Base-by-base conservation (phyloP, 2,113 vertebrate species). In the Cricetomys ansorgei region DNA sequence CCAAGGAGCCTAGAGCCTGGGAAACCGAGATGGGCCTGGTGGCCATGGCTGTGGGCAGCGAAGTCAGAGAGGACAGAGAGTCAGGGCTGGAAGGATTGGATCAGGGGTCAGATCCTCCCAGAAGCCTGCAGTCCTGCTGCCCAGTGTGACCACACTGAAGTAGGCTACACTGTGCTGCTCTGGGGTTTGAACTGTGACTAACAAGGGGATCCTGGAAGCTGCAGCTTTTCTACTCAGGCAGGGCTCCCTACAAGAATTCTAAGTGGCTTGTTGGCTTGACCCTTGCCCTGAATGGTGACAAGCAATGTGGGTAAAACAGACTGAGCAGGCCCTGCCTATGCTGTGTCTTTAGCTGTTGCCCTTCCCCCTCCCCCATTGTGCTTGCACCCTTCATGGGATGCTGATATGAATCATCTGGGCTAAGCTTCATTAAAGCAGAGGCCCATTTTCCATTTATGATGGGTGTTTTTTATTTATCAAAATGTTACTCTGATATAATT, bases 401-500 rank as follows among this genome's bases (percentile, higher is more conserved):
- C 21, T 7, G 21, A 1, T 34, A 3, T 34, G 59, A 95, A 27
- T n/a, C 88, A 1, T 96, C 85, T 13, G 75, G 12, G 43, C 88
- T 77, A 93, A 81, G 57, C 43, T 72, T 34, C 76, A 70, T 79
- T 92, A 67, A 96, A 92, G 75, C 17, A 81, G 62, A 15, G 27
- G 62, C 65, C 86, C 92, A 34, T 81, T 96, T 88, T 96, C 89
- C 77, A 72, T 85, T 79, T 83, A 48, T 37, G 91, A 43, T 92
- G 53, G 40, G 69, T 43, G 85, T 69, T 80, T 96, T 94, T 75
- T 86, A 65, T 92, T 88, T 95, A 76, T 80, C 64, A 92, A 80
- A 75, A 75, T 80, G 55, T 45, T 95, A 1, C 91, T 95, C 69
- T 87, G 81, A 27, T 90, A 37, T 91, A 83, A 95, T 70, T 97